These are phyloP conservation scores for Ctenicera cuprea DNA, from an alignment of 2,888 invertebrate species.

Conservation along the genomic window DNA sequence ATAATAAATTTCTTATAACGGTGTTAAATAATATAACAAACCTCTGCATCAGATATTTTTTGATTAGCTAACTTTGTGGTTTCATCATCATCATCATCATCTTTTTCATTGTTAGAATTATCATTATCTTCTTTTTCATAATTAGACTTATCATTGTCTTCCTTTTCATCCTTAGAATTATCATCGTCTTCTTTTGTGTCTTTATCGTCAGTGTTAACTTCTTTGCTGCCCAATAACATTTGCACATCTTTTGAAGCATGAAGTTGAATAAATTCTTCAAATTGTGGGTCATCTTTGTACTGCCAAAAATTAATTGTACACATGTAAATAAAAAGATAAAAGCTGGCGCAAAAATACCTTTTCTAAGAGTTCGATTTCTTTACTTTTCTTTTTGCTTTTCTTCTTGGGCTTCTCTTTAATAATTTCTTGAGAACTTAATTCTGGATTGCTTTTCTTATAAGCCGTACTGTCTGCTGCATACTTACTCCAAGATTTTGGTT, in stretches of 20 bases:
- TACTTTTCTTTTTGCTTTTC: slow-evolving; percentile 68
- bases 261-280: slow-evolving; percentile 92
- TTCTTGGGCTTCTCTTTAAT: slow-evolving; percentile 61
- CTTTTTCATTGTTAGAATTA: slow-evolving; percentile 13
- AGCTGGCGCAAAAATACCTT: slow-evolving; percentile 72
- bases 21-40: slow-evolving; percentile 63
- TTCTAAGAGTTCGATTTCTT: slow-evolving; percentile 80
- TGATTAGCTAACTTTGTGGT: slow-evolving; percentile 80
- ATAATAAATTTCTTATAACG: no score
- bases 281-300: slow-evolving; percentile 92
- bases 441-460: slow-evolving; percentile 75
- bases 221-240: slow-evolving; percentile 43
- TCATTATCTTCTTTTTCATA: slow-evolving; percentile 51
- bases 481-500: slow-evolving; percentile 96
- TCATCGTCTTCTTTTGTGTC: slow-evolving; percentile 19
- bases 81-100: slow-evolving; percentile 59
- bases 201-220: slow-evolving; percentile 53
- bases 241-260: slow-evolving; percentile 77
- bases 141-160: slow-evolving; percentile 61
- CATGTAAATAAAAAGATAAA: background rate
- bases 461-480: slow-evolving; percentile 87
- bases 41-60: slow-evolving; percentile 86
- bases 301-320: slow-evolving; percentile 66
- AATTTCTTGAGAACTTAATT: slow-evolving; percentile 64
- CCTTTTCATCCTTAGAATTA: slow-evolving; percentile 55